phyloP scores from a whole-genome alignment of 92 coral and sea anemone genomes.

The Ricordea florida region DNA sequence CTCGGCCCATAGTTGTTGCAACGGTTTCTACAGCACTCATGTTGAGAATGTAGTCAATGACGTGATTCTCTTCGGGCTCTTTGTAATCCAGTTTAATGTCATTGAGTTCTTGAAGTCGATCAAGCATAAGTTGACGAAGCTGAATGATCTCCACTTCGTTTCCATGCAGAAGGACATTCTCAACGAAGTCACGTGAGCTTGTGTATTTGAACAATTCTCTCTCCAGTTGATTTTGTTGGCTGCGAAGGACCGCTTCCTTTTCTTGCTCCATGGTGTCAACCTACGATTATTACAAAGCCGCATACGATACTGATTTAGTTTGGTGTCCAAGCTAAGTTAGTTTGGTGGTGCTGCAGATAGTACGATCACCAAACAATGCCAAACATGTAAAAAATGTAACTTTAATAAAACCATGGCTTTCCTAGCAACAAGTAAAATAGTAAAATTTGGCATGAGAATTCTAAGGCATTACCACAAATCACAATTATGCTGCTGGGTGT shows the following conservation, averaged over 20 bases:
- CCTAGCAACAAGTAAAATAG: too few relatives aligned
- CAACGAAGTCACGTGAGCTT: conserved; percentile 95
- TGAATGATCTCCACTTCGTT: conserved; percentile 91
- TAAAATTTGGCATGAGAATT: too few relatives aligned
- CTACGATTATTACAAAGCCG: neutral
- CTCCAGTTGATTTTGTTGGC: conserved; percentile 82
- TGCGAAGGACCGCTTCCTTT: conserved; percentile 73
- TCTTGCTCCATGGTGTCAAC: conserved; percentile 68
- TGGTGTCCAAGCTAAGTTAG: too few relatives aligned
- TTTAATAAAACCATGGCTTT: too few relatives aligned
- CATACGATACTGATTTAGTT: too few relatives aligned
- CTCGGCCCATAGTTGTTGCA: conserved; percentile 75
- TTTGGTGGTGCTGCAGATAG: too few relatives aligned
- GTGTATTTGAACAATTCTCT: conserved; percentile 87
- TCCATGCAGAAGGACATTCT: conserved; percentile 86
- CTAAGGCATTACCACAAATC: too few relatives aligned
- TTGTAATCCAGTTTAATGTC: conserved; percentile 71
- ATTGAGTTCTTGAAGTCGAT: conserved; percentile 78
- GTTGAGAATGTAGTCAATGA: conserved; percentile 78
- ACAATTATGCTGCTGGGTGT: too few relatives aligned
- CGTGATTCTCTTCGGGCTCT: conserved; percentile 89
- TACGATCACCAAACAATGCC: too few relatives aligned
- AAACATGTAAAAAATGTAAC: too few relatives aligned
- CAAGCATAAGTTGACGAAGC: conserved; percentile 77
- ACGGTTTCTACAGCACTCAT: conserved; percentile 67